These are phyloP conservation scores for Actinia equina DNA, from an alignment of 64 coral and sea anemone genomes.

Conservation along the genomic window DNA sequence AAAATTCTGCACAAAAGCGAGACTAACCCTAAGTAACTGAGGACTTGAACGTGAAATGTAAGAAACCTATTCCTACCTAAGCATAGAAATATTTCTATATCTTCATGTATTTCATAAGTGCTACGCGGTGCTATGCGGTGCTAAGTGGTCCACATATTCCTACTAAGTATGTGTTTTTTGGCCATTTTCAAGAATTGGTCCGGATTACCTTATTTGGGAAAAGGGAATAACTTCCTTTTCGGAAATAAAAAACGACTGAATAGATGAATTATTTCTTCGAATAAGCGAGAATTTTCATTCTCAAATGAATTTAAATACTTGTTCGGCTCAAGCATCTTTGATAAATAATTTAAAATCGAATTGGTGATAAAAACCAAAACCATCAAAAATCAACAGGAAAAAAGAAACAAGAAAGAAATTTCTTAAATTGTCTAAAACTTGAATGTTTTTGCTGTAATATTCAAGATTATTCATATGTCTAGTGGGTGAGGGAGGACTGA, in stretches of 20 bases:
- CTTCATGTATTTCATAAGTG: too few relatives aligned
- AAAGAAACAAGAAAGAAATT: not conserved
- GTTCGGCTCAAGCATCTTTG: not conserved
- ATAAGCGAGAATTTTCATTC: not conserved
- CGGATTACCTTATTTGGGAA: not conserved
- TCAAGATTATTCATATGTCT: too few relatives aligned
- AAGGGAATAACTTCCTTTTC: not conserved
- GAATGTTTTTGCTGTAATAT: too few relatives aligned
- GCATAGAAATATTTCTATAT: too few relatives aligned
- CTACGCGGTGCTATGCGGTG: too few relatives aligned
- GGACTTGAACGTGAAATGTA: too few relatives aligned
- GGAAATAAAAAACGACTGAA: not conserved
- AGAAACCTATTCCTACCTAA: too few relatives aligned
- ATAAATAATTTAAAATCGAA: slow-evolving; percentile 1
- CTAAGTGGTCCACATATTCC: too few relatives aligned
- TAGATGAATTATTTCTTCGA: not conserved
- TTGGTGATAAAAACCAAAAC: not conserved
- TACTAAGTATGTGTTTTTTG: too few relatives aligned
- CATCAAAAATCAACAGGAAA: not conserved
- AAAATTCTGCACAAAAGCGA: too few relatives aligned
- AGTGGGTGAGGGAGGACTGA: not conserved
- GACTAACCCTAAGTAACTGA: too few relatives aligned
- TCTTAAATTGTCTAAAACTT: not conserved
- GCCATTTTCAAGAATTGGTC: not conserved
- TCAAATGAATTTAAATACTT: not conserved